Evolutionary conservation across 2,888 invertebrate genomes (phyloP).

Genomic region (Rhagium mordax): DNA sequence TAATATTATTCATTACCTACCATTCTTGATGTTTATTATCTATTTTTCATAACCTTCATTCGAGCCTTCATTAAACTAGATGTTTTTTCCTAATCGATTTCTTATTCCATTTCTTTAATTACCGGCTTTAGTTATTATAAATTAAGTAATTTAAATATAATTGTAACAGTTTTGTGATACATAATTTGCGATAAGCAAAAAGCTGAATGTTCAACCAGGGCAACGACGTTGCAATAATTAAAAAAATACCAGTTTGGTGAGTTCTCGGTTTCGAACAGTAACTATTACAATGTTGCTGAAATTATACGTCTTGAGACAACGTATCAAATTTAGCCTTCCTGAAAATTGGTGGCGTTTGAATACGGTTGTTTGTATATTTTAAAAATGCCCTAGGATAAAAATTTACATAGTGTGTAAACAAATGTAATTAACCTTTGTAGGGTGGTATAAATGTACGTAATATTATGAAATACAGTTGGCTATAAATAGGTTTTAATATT

Average conservation of each 20-base stretch:
- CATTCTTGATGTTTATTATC: too few relatives aligned
- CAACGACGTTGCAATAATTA: background rate
- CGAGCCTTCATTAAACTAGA: too few relatives aligned
- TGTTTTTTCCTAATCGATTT: background rate
- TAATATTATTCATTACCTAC: too few relatives aligned
- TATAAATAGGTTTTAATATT: too few relatives aligned
- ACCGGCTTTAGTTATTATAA: background rate
- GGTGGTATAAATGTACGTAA: too few relatives aligned
- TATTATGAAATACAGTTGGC: too few relatives aligned
- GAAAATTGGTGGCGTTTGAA: background rate
- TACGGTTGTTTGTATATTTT: background rate
- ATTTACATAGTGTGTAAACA: background rate
- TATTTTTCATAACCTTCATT: too few relatives aligned
- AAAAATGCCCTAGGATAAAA: background rate
- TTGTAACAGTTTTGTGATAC: background rate
- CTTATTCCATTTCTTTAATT: background rate
- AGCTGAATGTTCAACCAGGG: background rate
- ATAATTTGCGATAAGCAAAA: background rate
- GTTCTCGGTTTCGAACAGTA: slow-evolving; percentile 1
- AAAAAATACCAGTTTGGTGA: slow-evolving; percentile 18
- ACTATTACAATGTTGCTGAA: background rate
- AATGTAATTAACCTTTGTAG: background rate
- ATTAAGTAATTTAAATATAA: background rate
- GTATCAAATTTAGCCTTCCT: background rate
- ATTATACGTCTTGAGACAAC: background rate